phyloP scores from a whole-genome alignment of 1,140 invertebrate genomes.

The Goniozus legneri region DNA sequence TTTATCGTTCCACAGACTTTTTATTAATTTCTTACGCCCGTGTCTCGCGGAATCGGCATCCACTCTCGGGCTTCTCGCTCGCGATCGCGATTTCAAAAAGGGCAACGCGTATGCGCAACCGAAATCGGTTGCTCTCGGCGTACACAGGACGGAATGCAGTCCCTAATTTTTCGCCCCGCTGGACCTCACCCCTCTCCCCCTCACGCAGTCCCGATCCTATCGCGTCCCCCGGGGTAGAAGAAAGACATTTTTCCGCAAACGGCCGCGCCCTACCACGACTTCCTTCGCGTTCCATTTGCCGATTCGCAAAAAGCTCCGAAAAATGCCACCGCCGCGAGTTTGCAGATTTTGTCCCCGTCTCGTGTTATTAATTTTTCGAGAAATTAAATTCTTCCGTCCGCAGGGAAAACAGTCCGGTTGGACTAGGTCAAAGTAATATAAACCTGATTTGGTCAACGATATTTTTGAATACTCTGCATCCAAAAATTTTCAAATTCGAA shows the following conservation, averaged over 20 bases:
- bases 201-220: not conserved
- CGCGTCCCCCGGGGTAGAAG: conserved; percentile 12
- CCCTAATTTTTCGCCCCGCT: conserved; percentile 32
- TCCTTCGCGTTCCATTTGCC: not conserved
- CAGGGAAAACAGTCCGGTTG: no score
- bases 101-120: conserved; percentile 13
- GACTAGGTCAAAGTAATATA: no score
- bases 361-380: no score
- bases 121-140: conserved; percentile 26
- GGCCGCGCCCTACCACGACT: not conserved
- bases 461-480: no score
- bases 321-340: no score
- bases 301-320: no score
- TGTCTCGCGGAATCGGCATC: conserved; percentile 36
- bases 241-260: conserved; percentile 30
- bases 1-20: conserved; percentile 54
- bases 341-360: no score
- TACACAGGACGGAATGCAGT: conserved; percentile 33
- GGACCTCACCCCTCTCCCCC: not conserved
- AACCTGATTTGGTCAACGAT: no score
- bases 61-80: no score
- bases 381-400: no score
- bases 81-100: conserved; percentile 30
- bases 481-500: no score
- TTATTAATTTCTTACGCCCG: conserved; percentile 53